A percentile compares a stretch with the other conserved stretches of the same genome.
Evolutionary conservation across 2,888 invertebrate species (phyloP).

Genomic region (Capitulum mitella): DNA sequence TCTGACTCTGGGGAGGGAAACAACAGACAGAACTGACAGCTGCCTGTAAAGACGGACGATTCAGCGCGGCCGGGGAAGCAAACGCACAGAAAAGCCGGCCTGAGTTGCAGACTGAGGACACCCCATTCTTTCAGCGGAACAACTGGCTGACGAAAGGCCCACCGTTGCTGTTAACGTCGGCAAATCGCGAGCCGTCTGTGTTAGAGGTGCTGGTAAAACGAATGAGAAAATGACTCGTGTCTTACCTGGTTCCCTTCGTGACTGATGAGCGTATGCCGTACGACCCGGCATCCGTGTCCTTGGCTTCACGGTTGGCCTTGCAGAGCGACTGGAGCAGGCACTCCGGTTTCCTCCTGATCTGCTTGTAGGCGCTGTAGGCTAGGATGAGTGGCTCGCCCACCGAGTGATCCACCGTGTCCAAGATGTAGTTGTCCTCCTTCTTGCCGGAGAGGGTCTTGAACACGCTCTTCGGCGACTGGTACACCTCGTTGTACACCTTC

Average conservation of each 20-base stretch:
- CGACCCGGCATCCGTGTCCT: background rate
- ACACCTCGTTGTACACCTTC: background rate
- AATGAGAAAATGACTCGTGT: too few relatives aligned
- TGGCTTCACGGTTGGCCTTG: background rate
- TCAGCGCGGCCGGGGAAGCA: too few relatives aligned
- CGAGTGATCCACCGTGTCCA: constrained; percentile 2
- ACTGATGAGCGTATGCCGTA: background rate
- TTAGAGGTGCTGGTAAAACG: too few relatives aligned
- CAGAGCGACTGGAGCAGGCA: constrained; percentile 16
- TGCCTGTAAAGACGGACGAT: too few relatives aligned
- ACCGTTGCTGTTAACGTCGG: too few relatives aligned
- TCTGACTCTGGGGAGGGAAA: too few relatives aligned
- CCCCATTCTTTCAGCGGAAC: too few relatives aligned
- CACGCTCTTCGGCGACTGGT: background rate
- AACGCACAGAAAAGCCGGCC: too few relatives aligned
- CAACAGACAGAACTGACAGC: too few relatives aligned
- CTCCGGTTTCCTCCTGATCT: background rate
- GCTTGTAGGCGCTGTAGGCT: background rate
- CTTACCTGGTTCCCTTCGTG: background rate
- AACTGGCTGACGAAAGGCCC: too few relatives aligned
- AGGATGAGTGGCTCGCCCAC: background rate
- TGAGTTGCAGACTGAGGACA: too few relatives aligned
- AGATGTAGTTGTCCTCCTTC: constrained; percentile 14
- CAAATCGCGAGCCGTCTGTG: too few relatives aligned
- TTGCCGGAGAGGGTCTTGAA: background rate